Evolutionary conservation across 2,113 vertebrate species (phyloP).

Genomic region (Ramphastos sulfuratus): DNA sequence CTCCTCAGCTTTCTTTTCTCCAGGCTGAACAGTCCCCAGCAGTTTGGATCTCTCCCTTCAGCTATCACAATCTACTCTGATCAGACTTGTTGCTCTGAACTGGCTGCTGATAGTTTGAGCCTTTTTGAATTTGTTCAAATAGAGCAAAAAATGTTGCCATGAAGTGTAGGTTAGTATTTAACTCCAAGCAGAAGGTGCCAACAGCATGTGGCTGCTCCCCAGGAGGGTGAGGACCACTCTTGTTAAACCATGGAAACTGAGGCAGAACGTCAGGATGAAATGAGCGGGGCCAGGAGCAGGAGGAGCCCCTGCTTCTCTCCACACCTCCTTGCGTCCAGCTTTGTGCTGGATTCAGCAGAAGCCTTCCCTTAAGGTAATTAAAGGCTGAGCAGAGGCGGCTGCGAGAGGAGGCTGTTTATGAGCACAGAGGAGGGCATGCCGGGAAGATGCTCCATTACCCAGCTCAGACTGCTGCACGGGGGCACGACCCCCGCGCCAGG

Average conservation of each 20-base stretch:
- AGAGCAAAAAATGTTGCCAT: not conserved
- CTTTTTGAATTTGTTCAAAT: not conserved
- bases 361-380: conserved; percentile 40
- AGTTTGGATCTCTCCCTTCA: not conserved
- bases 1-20: too few relatives aligned
- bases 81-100: not conserved
- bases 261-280: not conserved
- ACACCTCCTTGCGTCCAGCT: not conserved
- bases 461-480: not conserved
- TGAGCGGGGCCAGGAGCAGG: not conserved
- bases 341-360: conserved; percentile 41
- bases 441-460: conserved; percentile 6
- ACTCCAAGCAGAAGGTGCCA: not conserved
- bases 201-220: not conserved
- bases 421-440: not conserved
- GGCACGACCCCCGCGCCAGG: not conserved
- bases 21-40: too few relatives aligned
- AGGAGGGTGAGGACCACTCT: not conserved
- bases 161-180: not conserved
- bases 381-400: conserved; percentile 9
- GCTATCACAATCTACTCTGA: rapidly evolving
- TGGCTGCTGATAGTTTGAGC: not conserved
- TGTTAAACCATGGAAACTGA: not conserved
- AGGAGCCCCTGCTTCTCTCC: rapidly evolving
- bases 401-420: not conserved